These are phyloP conservation scores for Columba guinea DNA, from an alignment of 2,797 vertebrate species.

Conservation along the genomic window DNA sequence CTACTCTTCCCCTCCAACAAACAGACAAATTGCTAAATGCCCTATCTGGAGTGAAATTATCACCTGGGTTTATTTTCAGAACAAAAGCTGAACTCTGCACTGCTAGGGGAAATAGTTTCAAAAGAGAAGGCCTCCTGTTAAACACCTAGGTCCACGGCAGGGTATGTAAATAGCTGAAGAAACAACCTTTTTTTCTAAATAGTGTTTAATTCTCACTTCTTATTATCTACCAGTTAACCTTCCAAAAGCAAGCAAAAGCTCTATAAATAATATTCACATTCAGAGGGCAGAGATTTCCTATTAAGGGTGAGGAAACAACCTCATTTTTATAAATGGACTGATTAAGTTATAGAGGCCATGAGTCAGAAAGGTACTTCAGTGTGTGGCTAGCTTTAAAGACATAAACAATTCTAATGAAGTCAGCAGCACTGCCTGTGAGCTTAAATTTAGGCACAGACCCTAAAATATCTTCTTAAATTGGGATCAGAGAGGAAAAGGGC, in stretches of 20 bases:
- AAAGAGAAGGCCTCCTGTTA: neutral
- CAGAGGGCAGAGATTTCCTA: constrained; percentile 30
- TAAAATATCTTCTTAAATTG: constrained; percentile 47
- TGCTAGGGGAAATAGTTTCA: neutral
- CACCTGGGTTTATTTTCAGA: constrained; percentile 5
- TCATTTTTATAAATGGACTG: constrained; percentile 48
- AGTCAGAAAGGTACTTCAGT: constrained; percentile 59
- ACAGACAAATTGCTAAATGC: neutral
- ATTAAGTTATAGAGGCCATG: constrained; percentile 47
- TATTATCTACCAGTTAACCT: neutral
- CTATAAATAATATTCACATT: constrained; percentile 30
- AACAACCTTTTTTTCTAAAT: neutral
- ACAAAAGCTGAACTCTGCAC: constrained; percentile 12
- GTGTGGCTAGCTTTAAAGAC: constrained; percentile 6
- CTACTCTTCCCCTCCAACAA: neutral
- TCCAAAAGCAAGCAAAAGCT: neutral
- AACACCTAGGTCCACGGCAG: neutral
- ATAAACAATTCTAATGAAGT: constrained; percentile 63
- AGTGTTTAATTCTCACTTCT: neutral
- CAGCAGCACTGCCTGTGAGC: constrained; percentile 12
- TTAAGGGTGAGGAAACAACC: constrained; percentile 32
- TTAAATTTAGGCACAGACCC: constrained; percentile 49
- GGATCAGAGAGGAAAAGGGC: constrained; percentile 12
- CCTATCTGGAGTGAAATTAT: constrained; percentile 7
- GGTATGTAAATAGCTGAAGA: neutral